Evolutionary conservation across 2,113 vertebrate genomes (phyloP), one percentile per base, ranked within the genome.

Genomic region (Mobula hypostoma): DNA sequence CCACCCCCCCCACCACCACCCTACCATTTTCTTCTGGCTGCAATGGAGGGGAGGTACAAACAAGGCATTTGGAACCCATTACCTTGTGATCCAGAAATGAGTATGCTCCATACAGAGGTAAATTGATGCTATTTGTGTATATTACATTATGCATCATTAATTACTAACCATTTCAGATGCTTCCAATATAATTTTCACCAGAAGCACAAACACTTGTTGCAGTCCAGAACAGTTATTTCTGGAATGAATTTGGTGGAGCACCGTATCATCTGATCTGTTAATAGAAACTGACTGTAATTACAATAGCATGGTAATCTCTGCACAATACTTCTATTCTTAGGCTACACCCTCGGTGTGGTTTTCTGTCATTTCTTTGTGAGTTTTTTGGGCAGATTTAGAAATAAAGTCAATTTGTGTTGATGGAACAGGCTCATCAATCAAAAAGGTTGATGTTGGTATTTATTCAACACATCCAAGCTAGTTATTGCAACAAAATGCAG

Each of bases 211-310:
- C 56, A 87, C 7, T 15, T 87, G 83, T 61, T 63, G 56, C 27
- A 74, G 27, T 2, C 58, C 9, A 87, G 12, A 87, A 8, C 24
- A 61, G 56, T 29, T 63, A 61, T 87, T 87, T 87, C 29, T 87
- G 58, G 83, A 87, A 87, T 5, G 4, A n/a, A 87, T 29, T 74
- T 74, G 72, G 3, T 17, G 83, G 11, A 8, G 27, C 83, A 63
- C 8, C 61, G 61, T n/a, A 15, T 7, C 58, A 29, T 61, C 27
- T 29, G 83, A 87, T 87, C 83, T 87, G 27, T 87, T 87, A 87
- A 87, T 63, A 87, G 83, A 87, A 29, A 87, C 56, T 87, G 83
- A 87, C 56, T 87, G 24, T 27, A 87, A 61, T 87, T 87, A 27
- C 21, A 87, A 87, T 63, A 63, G 21, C n/a, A 63, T 87, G 83